Percentiles rank a stretch among this genome's conserved stretches.
These are phyloP conservation scores for Chroicocephalus ridibundus DNA, from an alignment of 2,113 vertebrate genomes.

Conservation along the genomic window DNA sequence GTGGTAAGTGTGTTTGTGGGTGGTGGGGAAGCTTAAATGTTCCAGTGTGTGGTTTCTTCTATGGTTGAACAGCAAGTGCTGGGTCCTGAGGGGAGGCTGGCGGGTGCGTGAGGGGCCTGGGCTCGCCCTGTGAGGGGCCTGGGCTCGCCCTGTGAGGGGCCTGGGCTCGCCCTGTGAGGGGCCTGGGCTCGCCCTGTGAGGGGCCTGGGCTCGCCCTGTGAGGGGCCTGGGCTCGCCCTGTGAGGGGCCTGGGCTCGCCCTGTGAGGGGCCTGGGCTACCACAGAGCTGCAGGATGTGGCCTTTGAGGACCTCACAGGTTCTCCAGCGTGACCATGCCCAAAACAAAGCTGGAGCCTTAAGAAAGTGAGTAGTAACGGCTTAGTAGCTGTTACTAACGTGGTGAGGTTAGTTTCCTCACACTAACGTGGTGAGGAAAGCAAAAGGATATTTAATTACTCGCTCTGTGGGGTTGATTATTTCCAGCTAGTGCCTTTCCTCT, in stretches of 20 bases:
- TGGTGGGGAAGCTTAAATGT: background rate
- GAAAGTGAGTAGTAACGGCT: background rate
- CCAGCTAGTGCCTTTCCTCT: background rate
- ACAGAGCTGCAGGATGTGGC: accelerated
- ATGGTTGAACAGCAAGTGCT: background rate
- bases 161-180: background rate
- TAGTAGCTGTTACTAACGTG: background rate
- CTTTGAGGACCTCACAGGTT: accelerated
- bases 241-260: too few species aligned
- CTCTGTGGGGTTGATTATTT: background rate
- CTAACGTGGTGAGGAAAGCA: background rate
- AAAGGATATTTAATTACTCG: background rate
- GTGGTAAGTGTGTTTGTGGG: background rate
- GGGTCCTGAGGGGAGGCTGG: accelerated
- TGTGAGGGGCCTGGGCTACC: background rate
- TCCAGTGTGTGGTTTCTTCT: accelerated
- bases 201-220: background rate
- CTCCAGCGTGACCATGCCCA: accelerated
- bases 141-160: too few species aligned
- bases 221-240: background rate
- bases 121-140: accelerated
- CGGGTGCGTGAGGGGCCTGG: background rate
- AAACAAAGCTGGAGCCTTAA: background rate
- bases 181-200: too few species aligned
- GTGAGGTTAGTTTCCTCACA: background rate